Percentiles rank a stretch among this genome's conserved stretches.
Evolutionary conservation across 2,797 vertebrate species (phyloP).

Genomic region (Rousettus madagascariensis): DNA sequence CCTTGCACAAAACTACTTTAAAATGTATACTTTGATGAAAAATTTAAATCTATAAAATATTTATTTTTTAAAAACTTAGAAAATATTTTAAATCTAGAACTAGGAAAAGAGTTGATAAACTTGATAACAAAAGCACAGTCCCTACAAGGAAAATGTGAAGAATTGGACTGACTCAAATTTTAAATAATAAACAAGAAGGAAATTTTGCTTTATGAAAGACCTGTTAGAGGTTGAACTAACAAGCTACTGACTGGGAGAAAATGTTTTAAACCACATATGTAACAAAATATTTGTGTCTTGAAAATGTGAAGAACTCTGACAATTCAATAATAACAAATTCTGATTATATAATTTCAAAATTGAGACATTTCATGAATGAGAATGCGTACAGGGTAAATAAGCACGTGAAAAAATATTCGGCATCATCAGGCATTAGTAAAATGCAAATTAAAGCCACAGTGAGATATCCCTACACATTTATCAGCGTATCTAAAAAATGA

Average conservation of each 20-base stretch:
- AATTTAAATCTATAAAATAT: not conserved
- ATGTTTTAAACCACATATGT: not conserved
- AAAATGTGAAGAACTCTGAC: not conserved
- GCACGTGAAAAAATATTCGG: not conserved
- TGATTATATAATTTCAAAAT: not conserved
- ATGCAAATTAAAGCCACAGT: not conserved
- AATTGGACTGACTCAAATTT: not conserved
- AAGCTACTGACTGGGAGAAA: not conserved
- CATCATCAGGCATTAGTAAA: not conserved
- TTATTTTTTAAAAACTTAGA: not conserved
- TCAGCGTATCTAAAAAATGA: not conserved
- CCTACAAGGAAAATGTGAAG: not conserved
- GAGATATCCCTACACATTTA: not conserved
- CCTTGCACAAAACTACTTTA: not conserved
- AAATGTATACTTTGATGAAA: not conserved
- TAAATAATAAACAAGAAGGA: not conserved
- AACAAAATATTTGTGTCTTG: not conserved
- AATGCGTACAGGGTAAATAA: not conserved
- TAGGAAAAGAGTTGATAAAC: not conserved
- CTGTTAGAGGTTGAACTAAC: not conserved
- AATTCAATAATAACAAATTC: not conserved
- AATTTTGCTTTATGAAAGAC: not conserved
- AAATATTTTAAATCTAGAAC: not conserved
- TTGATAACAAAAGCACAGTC: not conserved
- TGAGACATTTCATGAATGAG: not conserved